Base-by-base conservation (phyloP, 2,888 invertebrate genomes). In the Synanthedon tipuliformis region DNA sequence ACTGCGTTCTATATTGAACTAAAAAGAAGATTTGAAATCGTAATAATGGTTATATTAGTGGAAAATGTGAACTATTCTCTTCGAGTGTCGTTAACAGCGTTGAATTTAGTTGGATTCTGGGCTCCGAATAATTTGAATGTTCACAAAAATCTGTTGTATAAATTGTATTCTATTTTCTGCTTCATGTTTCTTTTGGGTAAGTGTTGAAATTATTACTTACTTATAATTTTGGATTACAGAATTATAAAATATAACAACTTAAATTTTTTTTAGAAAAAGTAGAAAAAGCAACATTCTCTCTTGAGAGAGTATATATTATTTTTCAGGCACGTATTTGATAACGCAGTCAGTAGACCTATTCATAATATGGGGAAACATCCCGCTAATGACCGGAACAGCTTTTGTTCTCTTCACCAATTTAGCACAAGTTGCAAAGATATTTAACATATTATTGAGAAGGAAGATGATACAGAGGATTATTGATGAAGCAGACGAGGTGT, bases 381-480 rank as follows among this genome's bases (percentile, higher is more conserved):
- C 80, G 0, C 62, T 82, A 52, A 88, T 88, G 88, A 87, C 87
- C 0, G 78, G 75, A 1, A 77, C 78, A 0, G 80, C 83, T 0
- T 87, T 83, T 62, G 59, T 88, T 1, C 69, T 88, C 16, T 82
- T 86, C 66, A 88, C 88, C 0, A 88, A 86, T 62, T 55, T 87
- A 58, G 79, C 84, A 0, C 86, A 88, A 16, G 69, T 73, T 0
- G 65, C 71, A 8, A 88, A 88, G 71, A 74, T 87, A 54, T 56
- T 75, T 45, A 85, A 79, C 57, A 61, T 86, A 10, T 54, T 80
- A 41, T 51, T 56, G 1, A 66, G 75, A 53, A 71, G 66, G 54
- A 50, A 58, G 15, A 58, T 59, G 53, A 74, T 88, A 12, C 67
- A 69, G 57, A 52, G 18, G 2, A 71, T 86, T 16, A 69, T 86